Conservation (phyloP, 2,888 invertebrate species). For the Latheticus oryzae region DNA sequence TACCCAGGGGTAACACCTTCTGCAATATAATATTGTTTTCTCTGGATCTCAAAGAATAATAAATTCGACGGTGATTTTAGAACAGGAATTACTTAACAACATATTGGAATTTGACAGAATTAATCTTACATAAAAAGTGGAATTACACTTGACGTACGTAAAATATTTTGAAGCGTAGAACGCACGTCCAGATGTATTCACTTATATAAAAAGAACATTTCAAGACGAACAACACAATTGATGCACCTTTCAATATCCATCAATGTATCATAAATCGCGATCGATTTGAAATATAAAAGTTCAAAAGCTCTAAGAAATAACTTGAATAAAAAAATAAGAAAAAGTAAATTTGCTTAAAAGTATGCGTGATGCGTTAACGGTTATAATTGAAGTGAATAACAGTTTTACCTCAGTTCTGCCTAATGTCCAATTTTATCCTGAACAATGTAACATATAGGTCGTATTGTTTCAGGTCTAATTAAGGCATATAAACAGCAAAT, state of each 20-base stretch:
- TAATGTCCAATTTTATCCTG: conserved; percentile 27
- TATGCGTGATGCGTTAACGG: conserved; percentile 33
- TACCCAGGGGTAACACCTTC: conserved; percentile 5
- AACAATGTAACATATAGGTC: conserved; percentile 22
- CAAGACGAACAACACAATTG: conserved; percentile 21
- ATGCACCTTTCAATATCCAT: conserved; percentile 28
- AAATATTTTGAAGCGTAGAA: conserved; percentile 11
- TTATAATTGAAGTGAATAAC: conserved; percentile 32
- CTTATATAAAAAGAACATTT: conserved; percentile 5
- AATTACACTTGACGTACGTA: conserved; percentile 26
- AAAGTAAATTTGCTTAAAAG: conserved; percentile 30
- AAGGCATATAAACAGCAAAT: conserved; percentile 25
- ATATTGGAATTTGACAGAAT: too few relatives aligned
- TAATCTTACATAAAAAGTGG: neutral
- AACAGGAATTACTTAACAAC: too few relatives aligned
- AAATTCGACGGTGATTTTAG: conserved; percentile 7
- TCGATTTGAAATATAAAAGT: conserved; percentile 24
- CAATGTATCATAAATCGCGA: conserved; percentile 30
- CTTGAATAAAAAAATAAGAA: conserved; percentile 31
- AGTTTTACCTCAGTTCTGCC: conserved; percentile 13
- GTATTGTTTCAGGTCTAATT: conserved; percentile 18
- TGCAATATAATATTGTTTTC: conserved; percentile 21
- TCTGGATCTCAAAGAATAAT: conserved; percentile 14
- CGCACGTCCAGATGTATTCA: conserved; percentile 25
- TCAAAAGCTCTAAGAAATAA: conserved; percentile 32